Conservation (phyloP, 2,888 invertebrate genomes). For the Tipula confusa region DNA sequence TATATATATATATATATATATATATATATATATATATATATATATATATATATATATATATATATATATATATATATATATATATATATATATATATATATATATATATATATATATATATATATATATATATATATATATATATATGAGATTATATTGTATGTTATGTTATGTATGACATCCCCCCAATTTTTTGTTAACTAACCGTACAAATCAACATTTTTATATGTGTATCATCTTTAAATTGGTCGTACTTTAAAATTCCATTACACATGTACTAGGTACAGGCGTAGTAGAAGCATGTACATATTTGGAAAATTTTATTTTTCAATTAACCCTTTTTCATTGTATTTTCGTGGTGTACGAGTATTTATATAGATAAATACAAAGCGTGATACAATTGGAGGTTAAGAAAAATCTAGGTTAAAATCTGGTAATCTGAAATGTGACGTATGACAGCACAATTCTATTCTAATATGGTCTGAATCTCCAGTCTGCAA, state of each 20-base stretch:
- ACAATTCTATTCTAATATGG: too few species aligned
- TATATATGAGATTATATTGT: background rate
- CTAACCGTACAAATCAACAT: too few species aligned
- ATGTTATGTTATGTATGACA: background rate
- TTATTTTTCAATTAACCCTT: slow-evolving; percentile 25
- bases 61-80: background rate
- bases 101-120: background rate
- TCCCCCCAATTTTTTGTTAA: background rate
- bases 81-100: background rate
- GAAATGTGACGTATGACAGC: too few species aligned
- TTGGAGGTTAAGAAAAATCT: too few species aligned
- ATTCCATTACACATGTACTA: background rate
- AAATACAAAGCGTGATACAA: too few species aligned
- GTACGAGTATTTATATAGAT: background rate
- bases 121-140: background rate
- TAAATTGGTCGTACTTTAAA: background rate
- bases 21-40: background rate
- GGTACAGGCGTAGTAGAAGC: background rate
- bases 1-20: background rate
- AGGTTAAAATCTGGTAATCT: too few species aligned
- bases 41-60: background rate
- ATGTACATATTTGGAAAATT: background rate
- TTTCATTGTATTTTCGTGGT: background rate
- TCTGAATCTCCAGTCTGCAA: too few species aligned
- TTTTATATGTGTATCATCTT: background rate